These are phyloP conservation scores for Drosophila subsilvestris DNA, from an alignment of 2,888 invertebrate genomes.

Conservation along the genomic window DNA sequence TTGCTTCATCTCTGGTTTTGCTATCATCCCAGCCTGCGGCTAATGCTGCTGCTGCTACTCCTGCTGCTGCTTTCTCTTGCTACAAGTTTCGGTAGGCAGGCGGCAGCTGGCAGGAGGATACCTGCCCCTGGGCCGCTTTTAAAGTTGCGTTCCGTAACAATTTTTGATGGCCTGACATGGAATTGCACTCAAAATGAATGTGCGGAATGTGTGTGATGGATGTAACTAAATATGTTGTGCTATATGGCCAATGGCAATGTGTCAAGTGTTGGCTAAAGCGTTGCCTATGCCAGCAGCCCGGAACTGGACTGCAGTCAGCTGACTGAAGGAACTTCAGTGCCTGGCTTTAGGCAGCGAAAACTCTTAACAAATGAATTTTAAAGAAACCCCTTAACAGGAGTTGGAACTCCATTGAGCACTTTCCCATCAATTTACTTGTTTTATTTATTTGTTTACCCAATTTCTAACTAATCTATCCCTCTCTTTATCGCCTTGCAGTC, in stretches of 20 bases:
- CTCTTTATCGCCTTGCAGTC: slow-evolving; percentile 75
- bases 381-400: no score
- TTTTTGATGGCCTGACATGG: slow-evolving; percentile 59
- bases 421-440: no score
- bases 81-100: slow-evolving; percentile 1
- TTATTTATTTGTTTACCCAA: no score
- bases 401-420: no score
- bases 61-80: background rate
- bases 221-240: slow-evolving; percentile 35
- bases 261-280: slow-evolving; percentile 49
- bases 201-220: background rate
- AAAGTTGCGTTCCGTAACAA: slow-evolving; percentile 48
- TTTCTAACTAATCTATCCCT: no score
- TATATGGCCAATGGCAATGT: slow-evolving; percentile 61
- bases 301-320: no score
- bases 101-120: slow-evolving; percentile 6
- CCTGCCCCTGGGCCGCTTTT: slow-evolving; percentile 42
- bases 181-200: slow-evolving; percentile 63
- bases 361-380: no score
- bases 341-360: background rate
- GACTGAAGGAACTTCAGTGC: background rate
- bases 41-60: background rate
- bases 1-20: slow-evolving; percentile 8
- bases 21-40: slow-evolving; percentile 9
- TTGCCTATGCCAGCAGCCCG: background rate